phyloP scores from a whole-genome alignment of 2,797 vertebrate species.

The Poeciliopsis presidionis region DNA sequence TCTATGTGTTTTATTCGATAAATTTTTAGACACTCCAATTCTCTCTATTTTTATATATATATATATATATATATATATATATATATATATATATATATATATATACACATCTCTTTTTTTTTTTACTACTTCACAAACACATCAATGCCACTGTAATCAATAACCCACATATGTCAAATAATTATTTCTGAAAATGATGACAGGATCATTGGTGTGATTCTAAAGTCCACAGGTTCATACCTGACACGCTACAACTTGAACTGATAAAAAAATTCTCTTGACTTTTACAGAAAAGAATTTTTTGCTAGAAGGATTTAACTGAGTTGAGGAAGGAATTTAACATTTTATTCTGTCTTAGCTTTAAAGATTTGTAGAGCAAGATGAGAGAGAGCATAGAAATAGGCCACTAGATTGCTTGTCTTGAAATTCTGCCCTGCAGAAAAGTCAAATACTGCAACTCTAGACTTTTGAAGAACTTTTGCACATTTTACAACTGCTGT shows the following conservation, averaged over 20 bases:
- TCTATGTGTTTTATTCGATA: too few species aligned
- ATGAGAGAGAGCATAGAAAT: background rate
- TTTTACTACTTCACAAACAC: too few species aligned
- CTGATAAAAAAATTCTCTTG: background rate
- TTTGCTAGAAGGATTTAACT: background rate
- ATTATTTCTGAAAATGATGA: conserved; percentile 1
- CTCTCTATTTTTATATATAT: too few species aligned
- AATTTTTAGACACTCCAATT: too few species aligned
- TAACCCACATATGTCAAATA: too few species aligned
- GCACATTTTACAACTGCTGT: background rate
- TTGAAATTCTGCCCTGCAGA: too few species aligned
- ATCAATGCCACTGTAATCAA: too few species aligned
- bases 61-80: background rate
- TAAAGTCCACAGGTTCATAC: background rate
- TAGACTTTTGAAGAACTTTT: background rate
- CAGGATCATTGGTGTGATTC: conserved; percentile 12
- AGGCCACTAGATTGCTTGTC: background rate
- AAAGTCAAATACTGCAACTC: background rate
- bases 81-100: too few species aligned
- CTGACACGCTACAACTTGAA: background rate
- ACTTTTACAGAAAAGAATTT: background rate
- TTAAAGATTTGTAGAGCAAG: background rate
- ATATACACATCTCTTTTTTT: too few species aligned
- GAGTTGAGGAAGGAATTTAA: background rate
- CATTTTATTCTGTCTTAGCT: background rate